Conservation (phyloP, 2,113 vertebrate species). For the Nesoenas mayeri region DNA sequence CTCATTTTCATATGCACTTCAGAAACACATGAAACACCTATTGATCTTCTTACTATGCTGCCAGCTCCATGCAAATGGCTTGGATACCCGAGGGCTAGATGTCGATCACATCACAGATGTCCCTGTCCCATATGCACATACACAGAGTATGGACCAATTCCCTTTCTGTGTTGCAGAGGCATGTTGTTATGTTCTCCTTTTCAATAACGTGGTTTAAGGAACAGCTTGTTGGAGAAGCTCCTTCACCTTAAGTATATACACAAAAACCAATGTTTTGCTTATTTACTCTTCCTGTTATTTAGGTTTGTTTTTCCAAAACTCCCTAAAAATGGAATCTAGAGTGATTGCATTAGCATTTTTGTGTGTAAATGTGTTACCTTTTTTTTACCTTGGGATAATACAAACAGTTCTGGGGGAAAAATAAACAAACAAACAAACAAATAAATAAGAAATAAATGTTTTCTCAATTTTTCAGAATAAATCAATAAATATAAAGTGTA, state of each 20-base stretch:
- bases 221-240: neutral
- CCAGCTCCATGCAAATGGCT: neutral
- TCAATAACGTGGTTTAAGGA: rapidly evolving
- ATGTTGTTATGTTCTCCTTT: neutral
- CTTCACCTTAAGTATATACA: neutral
- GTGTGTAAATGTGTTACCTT: neutral
- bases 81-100: neutral
- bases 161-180: rapidly evolving
- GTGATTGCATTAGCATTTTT: neutral
- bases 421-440: too few species aligned
- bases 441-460: neutral
- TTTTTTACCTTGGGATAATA: neutral
- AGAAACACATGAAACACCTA: neutral
- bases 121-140: too few species aligned
- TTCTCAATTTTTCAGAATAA: neutral
- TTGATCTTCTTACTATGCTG: neutral
- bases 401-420: rapidly evolving
- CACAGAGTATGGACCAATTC: neutral
- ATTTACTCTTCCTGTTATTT: neutral
- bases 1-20: neutral
- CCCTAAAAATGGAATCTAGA: neutral
- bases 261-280: neutral
- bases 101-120: neutral
- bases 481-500: neutral
- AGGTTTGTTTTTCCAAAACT: neutral